Evolutionary conservation across 2,888 invertebrate genomes (phyloP).

Genomic region (Tineola bisselliella): DNA sequence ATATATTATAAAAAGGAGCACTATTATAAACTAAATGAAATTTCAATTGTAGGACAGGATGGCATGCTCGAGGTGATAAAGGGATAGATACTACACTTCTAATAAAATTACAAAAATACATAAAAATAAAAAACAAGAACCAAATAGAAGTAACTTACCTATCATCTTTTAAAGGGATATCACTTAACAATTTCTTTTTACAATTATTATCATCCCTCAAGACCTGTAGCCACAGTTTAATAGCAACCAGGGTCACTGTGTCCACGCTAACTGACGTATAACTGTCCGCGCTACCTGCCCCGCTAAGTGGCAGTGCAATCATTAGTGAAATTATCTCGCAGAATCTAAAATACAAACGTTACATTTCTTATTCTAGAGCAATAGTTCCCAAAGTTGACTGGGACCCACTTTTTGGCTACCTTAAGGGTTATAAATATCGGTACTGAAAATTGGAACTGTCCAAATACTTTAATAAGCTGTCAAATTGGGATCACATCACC

Average conservation of each 20-base stretch:
- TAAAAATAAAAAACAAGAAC: too few species aligned
- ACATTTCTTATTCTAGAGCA: too few species aligned
- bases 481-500: slow-evolving; percentile 34
- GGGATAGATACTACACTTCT: too few species aligned
- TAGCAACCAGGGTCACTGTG: background rate
- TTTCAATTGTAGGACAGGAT: too few species aligned
- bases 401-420: too few species aligned
- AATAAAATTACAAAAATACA: too few species aligned
- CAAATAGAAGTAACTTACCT: background rate
- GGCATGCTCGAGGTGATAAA: too few species aligned
- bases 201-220: background rate
- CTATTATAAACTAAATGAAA: too few species aligned
- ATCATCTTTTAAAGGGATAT: background rate
- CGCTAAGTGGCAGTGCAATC: background rate
- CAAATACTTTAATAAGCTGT: slow-evolving; percentile 28
- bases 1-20: too few species aligned
- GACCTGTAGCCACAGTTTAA: background rate
- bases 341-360: slow-evolving; percentile 23
- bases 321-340: slow-evolving; percentile 21
- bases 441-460: too few species aligned
- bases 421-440: too few species aligned
- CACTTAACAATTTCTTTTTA: background rate
- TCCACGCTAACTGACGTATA: background rate
- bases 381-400: too few species aligned
- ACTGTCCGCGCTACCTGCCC: background rate